Evolutionary conservation across 2,113 vertebrate genomes (phyloP).

Genomic region (Odontesthes bonariensis): DNA sequence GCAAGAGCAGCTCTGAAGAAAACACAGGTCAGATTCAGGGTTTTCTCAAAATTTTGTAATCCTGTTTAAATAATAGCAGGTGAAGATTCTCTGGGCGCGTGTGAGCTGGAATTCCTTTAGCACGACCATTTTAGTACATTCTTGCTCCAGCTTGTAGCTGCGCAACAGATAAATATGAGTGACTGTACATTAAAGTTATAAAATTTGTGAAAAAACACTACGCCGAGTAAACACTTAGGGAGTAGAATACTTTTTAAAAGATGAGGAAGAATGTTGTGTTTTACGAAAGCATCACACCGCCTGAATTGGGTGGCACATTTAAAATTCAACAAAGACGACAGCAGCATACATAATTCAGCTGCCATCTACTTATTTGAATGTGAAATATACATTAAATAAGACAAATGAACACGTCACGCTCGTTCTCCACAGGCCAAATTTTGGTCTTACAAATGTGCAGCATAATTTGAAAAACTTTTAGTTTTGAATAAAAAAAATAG

Average conservation of each 20-base stretch:
- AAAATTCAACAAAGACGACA: slow-evolving; percentile 11
- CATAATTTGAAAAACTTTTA: no score
- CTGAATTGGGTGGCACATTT: slow-evolving; percentile 25
- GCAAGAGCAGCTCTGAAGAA: no score
- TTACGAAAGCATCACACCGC: slow-evolving; percentile 6
- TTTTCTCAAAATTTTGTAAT: background rate
- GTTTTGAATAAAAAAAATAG: no score
- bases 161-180: slow-evolving; percentile 2
- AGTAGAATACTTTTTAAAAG: no score
- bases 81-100: background rate
- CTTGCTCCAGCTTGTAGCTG: background rate
- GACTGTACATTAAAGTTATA: background rate
- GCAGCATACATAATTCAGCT: background rate
- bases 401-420: background rate
- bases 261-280: no score
- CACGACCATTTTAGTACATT: background rate
- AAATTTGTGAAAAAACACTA: background rate
- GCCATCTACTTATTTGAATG: no score
- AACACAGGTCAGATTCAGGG: no score
- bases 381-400: no score
- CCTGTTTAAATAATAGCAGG: background rate
- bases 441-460: background rate
- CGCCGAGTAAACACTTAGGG: background rate
- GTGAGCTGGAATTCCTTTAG: background rate
- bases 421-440: background rate